Evolutionary conservation across 1,140 invertebrate genomes (phyloP), one percentile per base, ranked within the genome.

Genomic region (Drosophila jambulina): DNA sequence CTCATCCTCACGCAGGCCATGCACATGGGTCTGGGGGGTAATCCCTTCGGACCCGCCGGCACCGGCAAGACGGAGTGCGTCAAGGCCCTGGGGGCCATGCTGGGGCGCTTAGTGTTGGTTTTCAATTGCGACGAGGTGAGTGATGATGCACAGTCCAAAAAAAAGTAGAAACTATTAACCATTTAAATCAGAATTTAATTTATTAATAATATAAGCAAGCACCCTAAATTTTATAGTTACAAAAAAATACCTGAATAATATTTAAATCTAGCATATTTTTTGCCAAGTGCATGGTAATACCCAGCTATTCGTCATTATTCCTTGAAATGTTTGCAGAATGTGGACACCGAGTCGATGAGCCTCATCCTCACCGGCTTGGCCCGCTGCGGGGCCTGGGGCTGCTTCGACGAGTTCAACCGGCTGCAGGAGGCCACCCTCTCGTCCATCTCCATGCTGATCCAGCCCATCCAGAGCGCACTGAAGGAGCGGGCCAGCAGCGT

Each of bases 1-100:
- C 94, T 99, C 21, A 98, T 98, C 25, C 93, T 99, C 36, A 99
- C 97, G 19, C 98, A 99, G 95, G 97, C 98, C 7, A 96, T 99
- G 95, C 95, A 97, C 90, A 96, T 99, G 93, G 99, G 99, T 7
- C 94, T 99, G 51, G 98, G 99, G 62, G 99, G 99, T 13, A 99
- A 99, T 94, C 99, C 99, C 0, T 99, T 99, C 91, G 99, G 99
- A n/a, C 98, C 98, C 19, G 98, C 98, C 74, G 98, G 98, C 62
- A 99, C 98, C 1, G 99, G 98, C 1, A 99, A 99, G 94, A 99
- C 98, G 8, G 98, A 99, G 93, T 98, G 98, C 40, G 98, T 99
- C 0, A 99, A 99, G 94, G 98, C 98, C 17, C 93, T 99, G 1
- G 98, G 98, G 17, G 95, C 95, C 13, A 94, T 99, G 64, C 94